Evolutionary conservation across 2,113 vertebrate species (phyloP).

Genomic region (Catharus fuscescens): DNA sequence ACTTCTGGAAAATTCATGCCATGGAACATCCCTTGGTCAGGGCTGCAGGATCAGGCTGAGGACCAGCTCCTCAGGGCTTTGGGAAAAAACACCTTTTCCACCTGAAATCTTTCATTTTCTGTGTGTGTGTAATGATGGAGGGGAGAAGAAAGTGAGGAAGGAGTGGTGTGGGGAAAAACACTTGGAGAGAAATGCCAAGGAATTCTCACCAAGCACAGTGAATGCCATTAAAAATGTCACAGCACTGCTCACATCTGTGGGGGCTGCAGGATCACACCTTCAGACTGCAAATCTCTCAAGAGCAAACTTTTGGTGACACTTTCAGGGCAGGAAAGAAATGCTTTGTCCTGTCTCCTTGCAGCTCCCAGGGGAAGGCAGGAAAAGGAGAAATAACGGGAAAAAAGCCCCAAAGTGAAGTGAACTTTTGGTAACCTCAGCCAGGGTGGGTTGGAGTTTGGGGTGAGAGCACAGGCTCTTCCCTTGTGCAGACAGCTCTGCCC

Average conservation of each 20-base stretch:
- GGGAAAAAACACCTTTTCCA: neutral
- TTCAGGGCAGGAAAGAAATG: conserved; percentile 22
- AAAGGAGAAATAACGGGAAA: conserved; percentile 13
- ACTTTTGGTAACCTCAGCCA: conserved; percentile 29
- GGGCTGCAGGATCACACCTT: conserved; percentile 20
- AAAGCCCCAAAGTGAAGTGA: conserved; percentile 43
- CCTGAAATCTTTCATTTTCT: neutral
- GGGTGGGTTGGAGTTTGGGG: conserved; percentile 35
- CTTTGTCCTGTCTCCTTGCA: conserved; percentile 40
- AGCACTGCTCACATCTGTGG: neutral
- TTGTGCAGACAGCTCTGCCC: conserved; percentile 55
- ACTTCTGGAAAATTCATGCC: neutral
- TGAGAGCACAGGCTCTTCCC: conserved; percentile 57
- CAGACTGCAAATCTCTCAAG: neutral
- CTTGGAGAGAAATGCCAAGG: neutral
- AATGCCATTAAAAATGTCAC: neutral
- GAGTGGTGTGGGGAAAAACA: neutral
- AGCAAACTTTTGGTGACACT: conserved; percentile 17
- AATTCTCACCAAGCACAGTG: neutral
- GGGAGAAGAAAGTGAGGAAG: neutral
- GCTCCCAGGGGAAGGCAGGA: conserved; percentile 10
- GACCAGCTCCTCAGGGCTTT: neutral
- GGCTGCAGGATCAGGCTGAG: neutral
- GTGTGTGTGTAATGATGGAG: neutral
- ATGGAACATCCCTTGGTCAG: neutral